Conservation (phyloP, 2,888 invertebrate species). For the Lasius fuliginosus region DNA sequence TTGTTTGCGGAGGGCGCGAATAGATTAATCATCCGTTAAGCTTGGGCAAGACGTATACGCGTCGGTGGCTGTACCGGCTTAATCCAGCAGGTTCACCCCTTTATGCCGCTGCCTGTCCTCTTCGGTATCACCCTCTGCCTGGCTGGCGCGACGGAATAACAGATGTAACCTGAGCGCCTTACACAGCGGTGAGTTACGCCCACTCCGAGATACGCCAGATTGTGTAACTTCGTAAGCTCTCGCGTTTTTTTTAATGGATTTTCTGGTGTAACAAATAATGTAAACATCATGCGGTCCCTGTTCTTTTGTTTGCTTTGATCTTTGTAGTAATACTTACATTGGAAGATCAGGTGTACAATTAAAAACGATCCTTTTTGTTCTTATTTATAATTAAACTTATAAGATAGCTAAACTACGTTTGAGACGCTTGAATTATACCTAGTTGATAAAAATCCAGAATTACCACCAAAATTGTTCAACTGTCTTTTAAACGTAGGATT, state of each 20-base stretch:
- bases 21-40: constrained; percentile 84
- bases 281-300: constrained; percentile 61
- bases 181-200: constrained; percentile 66
- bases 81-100: constrained; percentile 76
- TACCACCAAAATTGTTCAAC: background rate
- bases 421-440: background rate
- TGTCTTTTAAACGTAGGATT: background rate
- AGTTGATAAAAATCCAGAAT: background rate
- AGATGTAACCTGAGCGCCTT: constrained; percentile 69
- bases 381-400: constrained; percentile 22
- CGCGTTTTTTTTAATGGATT: constrained; percentile 67
- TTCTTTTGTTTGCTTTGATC: constrained; percentile 27
- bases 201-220: constrained; percentile 64
- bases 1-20: constrained; percentile 82
- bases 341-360: background rate
- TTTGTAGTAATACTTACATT: constrained; percentile 24
- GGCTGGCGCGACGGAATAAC: constrained; percentile 57
- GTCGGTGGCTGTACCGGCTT: constrained; percentile 77
- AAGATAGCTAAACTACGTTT: background rate
- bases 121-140: constrained; percentile 57
- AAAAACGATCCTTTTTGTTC: background rate
- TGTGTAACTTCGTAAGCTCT: constrained; percentile 66
- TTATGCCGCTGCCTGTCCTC: constrained; percentile 65
- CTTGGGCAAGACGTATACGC: constrained; percentile 80
- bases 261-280: constrained; percentile 67